Conservation (phyloP, 2,113 vertebrate species). For the Tachuris rubrigastra region DNA sequence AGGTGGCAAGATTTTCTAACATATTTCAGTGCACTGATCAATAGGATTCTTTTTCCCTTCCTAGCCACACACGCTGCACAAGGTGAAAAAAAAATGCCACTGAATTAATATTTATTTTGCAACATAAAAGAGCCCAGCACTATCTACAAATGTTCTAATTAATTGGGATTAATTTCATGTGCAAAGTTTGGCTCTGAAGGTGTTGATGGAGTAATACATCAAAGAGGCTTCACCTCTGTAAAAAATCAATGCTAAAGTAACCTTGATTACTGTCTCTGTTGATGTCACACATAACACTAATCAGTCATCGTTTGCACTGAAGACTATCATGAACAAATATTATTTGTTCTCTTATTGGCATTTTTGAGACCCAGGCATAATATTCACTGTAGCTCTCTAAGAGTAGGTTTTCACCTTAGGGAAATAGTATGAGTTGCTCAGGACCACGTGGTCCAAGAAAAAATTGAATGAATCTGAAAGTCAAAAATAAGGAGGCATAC, state of each 20-base stretch:
- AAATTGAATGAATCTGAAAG: conserved; percentile 30
- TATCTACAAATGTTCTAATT: conserved; percentile 73
- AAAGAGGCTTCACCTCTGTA: conserved; percentile 72
- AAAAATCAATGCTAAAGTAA: conserved; percentile 79
- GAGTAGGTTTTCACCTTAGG: conserved; percentile 34
- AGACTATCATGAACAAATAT: conserved; percentile 73
- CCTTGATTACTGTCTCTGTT: conserved; percentile 78
- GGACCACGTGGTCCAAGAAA: not conserved
- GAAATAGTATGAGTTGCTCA: not conserved
- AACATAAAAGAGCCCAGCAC: conserved; percentile 61
- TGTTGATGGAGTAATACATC: conserved; percentile 79
- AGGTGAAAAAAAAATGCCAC: conserved; percentile 66
- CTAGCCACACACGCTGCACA: conserved; percentile 43
- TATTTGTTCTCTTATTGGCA: conserved; percentile 73
- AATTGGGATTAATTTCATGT: conserved; percentile 81
- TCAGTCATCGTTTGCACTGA: conserved; percentile 76
- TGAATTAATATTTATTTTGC: conserved; percentile 77
- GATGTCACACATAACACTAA: conserved; percentile 75
- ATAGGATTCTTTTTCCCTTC: conserved; percentile 6
- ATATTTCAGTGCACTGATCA: conserved; percentile 60
- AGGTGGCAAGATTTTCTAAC: conserved; percentile 29
- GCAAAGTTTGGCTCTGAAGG: conserved; percentile 73
- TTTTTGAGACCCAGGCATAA: conserved; percentile 65
- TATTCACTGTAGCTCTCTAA: conserved; percentile 26
- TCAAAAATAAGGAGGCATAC: not conserved